phyloP scores from a whole-genome alignment of 2,797 vertebrate genomes.

The Staurois parvus region DNA sequence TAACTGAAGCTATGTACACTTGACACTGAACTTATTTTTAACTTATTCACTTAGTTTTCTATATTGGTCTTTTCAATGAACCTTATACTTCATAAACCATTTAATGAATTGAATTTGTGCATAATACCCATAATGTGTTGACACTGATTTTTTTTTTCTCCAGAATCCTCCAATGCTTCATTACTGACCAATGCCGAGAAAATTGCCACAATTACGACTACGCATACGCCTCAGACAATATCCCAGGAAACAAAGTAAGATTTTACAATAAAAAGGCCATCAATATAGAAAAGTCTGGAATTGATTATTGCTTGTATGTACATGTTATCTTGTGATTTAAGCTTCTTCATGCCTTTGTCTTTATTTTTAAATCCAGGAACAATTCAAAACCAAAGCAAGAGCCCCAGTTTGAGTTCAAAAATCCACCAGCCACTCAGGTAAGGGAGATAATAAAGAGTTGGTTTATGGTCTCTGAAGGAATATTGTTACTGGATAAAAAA shows the following conservation, averaged over 20 bases:
- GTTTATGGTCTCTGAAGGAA: no score
- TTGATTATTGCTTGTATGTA: neutral
- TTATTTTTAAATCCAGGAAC: constrained; percentile 79
- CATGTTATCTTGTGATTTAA: neutral
- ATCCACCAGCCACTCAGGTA: constrained; percentile 89
- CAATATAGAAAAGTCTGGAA: neutral
- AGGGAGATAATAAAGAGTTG: constrained; percentile 50
- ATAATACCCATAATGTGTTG: neutral
- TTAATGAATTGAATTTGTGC: neutral
- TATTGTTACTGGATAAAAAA: no score
- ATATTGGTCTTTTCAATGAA: no score
- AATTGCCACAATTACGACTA: constrained; percentile 98
- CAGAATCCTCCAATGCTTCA: constrained; percentile 97
- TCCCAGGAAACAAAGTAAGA: constrained; percentile 90
- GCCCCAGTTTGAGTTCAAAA: constrained; percentile 90
- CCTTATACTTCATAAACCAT: neutral
- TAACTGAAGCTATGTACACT: no score
- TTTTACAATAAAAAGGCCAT: neutral
- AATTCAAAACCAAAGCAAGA: constrained; percentile 98
- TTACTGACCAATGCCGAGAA: constrained; percentile 98
- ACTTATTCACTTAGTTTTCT: no score
- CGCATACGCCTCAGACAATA: constrained; percentile 92
- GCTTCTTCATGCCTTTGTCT: neutral
- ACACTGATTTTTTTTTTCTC: constrained; percentile 45
- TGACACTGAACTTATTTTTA: no score